These are phyloP conservation scores for Dasyornis broadbenti DNA, from an alignment of 2,113 vertebrate genomes.

Conservation along the genomic window DNA sequence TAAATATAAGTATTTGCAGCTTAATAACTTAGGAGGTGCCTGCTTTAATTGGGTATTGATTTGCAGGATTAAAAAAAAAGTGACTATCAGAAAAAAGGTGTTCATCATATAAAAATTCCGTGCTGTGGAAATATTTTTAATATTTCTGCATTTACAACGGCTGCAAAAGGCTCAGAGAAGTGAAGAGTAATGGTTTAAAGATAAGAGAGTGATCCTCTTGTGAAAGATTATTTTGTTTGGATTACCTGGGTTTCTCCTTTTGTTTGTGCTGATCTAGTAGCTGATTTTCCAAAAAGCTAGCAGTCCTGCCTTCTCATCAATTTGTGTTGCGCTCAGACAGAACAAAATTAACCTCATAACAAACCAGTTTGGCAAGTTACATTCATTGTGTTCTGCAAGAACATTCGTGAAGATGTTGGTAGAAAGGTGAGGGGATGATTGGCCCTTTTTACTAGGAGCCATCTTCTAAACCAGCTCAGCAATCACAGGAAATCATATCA, in stretches of 20 bases:
- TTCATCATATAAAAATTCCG: not conserved
- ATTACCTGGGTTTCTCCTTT: not conserved
- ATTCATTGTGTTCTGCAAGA: not conserved
- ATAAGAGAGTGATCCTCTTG: not conserved
- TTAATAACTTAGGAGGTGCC: not conserved
- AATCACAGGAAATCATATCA: not conserved
- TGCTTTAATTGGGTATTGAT: not conserved
- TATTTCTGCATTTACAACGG: not conserved
- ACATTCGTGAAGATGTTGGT: not conserved
- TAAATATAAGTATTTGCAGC: not conserved
- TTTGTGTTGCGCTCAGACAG: not conserved
- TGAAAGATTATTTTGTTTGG: not conserved
- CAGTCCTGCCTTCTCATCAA: not conserved
- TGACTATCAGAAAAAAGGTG: not conserved
- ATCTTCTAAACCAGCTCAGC: not conserved
- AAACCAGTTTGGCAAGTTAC: not conserved
- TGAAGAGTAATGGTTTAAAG: not conserved
- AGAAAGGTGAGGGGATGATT: not conserved
- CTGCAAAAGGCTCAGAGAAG: not conserved
- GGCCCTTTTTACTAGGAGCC: not conserved
- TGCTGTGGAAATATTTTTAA: not conserved
- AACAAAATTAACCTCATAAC: not conserved
- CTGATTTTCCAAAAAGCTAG: not conserved
- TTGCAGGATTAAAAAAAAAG: not conserved
- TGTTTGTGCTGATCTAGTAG: not conserved